Percentiles rank a stretch among this genome's conserved stretches.
Conservation (phyloP, 2,888 invertebrate genomes). For the Eueremaeus valkanovi region DNA sequence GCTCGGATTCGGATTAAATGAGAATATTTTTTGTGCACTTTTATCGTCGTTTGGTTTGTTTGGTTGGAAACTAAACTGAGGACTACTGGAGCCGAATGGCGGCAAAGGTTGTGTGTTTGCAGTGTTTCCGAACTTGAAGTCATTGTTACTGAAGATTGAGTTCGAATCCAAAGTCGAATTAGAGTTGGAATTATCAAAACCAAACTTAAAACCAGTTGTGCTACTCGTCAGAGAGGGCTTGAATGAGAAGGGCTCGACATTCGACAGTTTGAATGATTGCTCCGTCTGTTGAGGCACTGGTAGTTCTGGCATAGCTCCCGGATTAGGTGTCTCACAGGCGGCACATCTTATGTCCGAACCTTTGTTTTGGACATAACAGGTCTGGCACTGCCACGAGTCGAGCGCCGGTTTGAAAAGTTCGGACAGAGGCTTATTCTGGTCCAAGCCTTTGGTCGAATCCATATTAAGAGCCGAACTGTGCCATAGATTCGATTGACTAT, state of each 20-base stretch:
- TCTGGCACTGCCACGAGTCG: constrained; percentile 64
- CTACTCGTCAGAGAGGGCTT: not conserved
- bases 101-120: not conserved
- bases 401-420: constrained; percentile 57
- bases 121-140: constrained; percentile 2
- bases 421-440: constrained; percentile 47
- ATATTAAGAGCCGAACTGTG: not conserved
- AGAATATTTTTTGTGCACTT: not conserved
- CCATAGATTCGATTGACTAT: not conserved
- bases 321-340: constrained; percentile 55
- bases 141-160: constrained; percentile 1
- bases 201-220: constrained; percentile 13
- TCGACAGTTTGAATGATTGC: not conserved
- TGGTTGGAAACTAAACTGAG: not conserved
- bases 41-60: not conserved
- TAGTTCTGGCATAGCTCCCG: not conserved
- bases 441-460: not conserved
- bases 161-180: not conserved
- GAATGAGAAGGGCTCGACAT: constrained; percentile 7
- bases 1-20: not conserved
- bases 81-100: not conserved
- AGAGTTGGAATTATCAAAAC: not conserved
- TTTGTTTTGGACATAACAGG: constrained; percentile 62
- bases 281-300: not conserved
- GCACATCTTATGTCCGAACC: constrained; percentile 55